Conservation (phyloP, 2,113 vertebrate species). For the Sander lucioperca region DNA sequence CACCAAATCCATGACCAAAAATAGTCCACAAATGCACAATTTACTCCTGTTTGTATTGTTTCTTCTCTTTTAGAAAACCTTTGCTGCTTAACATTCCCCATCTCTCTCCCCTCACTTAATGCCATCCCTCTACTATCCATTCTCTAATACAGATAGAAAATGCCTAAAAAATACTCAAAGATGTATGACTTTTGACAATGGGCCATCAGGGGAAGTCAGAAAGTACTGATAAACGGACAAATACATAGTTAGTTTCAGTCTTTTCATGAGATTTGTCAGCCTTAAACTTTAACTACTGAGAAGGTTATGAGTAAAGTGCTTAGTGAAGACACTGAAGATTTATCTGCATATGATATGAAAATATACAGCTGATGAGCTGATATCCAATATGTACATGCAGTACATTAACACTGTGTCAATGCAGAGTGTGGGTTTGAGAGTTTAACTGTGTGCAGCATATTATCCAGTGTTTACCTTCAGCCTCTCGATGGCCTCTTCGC, state of each 20-base stretch:
- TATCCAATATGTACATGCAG: background rate
- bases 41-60: background rate
- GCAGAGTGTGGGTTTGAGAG: background rate
- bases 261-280: background rate
- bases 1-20: background rate
- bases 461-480: constrained; percentile 88
- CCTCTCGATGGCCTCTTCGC: constrained; percentile 96
- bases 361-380: background rate
- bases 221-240: background rate
- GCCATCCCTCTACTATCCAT: background rate
- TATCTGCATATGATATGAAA: background rate
- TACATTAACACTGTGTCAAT: background rate
- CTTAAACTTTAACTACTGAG: background rate
- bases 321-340: background rate
- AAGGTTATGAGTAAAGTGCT: background rate
- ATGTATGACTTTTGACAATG: background rate
- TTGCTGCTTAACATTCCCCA: background rate
- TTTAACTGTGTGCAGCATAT: background rate
- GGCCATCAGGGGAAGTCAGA: background rate
- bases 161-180: background rate
- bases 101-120: background rate
- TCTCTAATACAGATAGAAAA: background rate
- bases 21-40: constrained; percentile 1
- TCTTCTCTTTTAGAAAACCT: background rate
- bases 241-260: background rate